Conservation (phyloP, 2,888 invertebrate genomes). For the Phengaris alcon region DNA sequence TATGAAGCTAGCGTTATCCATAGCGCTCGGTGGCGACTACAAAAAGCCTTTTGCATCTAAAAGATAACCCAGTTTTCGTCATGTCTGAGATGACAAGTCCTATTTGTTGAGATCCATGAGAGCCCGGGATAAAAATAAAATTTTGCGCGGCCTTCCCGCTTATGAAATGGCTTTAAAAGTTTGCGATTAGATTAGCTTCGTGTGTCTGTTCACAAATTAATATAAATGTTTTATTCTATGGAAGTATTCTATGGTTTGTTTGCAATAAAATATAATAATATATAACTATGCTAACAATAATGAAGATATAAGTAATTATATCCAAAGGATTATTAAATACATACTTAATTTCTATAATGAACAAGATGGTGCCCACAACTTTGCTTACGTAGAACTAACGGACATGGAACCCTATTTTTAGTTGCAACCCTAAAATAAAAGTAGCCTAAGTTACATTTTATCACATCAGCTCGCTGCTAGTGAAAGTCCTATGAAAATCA, state of each 20-base stretch:
- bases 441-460: too few species aligned
- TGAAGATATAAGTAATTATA: too few species aligned
- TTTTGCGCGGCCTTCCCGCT: conserved; percentile 21
- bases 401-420: too few species aligned
- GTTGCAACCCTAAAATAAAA: too few species aligned
- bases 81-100: conserved; percentile 37
- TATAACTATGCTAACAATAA: neutral
- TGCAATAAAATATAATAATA: neutral
- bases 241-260: neutral
- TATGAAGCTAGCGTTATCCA: conserved; percentile 36
- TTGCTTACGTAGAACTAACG: too few species aligned
- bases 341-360: too few species aligned
- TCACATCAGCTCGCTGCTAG: too few species aligned
- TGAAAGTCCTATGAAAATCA: too few species aligned
- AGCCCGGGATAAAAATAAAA: conserved; percentile 37
- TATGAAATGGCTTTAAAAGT: conserved; percentile 16
- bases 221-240: neutral
- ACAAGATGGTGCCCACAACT: too few species aligned
- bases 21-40: conserved; percentile 36
- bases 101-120: conserved; percentile 36
- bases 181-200: conserved; percentile 1
- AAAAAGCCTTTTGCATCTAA: conserved; percentile 35
- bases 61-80: conserved; percentile 39
- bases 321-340: too few species aligned
- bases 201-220: neutral